Base-by-base conservation (phyloP, 1,140 invertebrate species). In the Polypedilum pembai region DNA sequence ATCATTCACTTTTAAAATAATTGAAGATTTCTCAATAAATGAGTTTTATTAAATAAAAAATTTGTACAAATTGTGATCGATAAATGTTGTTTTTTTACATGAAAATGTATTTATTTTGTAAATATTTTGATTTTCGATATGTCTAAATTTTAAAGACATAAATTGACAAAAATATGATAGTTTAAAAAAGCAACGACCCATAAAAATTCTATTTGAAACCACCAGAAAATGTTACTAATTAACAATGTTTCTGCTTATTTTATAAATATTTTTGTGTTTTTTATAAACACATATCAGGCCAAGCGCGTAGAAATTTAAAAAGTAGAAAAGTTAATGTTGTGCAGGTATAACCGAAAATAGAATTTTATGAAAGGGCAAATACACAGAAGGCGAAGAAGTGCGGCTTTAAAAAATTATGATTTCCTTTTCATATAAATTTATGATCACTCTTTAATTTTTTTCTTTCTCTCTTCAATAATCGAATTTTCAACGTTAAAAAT, bases 351-450 rank as follows among this genome's bases (percentile, higher is more conserved):
- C 45, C 12, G n/a, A 56, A 56, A 56, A 56, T 56, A 56, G 45
- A 56, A 56, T 15, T 4, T n/a, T n/a, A 56, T 18, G 17, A 69
- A 69, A 20, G 65, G 20, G 65, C 17, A 69, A 69, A 18, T n/a
- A n/a, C 45, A 56, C 65, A 69, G 20, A 69, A 69, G 45, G 45
- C 45, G n/a, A 69, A n/a, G 8, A 69, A 69, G 18, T 33, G 24
- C 65, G n/a, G 18, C 65, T 69, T 69, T 69, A 69, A 69, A 33
- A 33, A 69, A 69, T 69, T 69, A 69, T 69, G 65, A 69, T 69
- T 69, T 69, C 65, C 65, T 69, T 69, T 56, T 69, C 17, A 18
- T 18, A 69, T 69, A 69, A 69, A 69, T 69, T 69, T 69, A 69
- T 69, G 65, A 20, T 69, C 20, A 20, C 65, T 69, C 20, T 69